These are phyloP conservation scores for Blennius ocellaris DNA, from an alignment of 2,113 vertebrate genomes.

Conservation along the genomic window DNA sequence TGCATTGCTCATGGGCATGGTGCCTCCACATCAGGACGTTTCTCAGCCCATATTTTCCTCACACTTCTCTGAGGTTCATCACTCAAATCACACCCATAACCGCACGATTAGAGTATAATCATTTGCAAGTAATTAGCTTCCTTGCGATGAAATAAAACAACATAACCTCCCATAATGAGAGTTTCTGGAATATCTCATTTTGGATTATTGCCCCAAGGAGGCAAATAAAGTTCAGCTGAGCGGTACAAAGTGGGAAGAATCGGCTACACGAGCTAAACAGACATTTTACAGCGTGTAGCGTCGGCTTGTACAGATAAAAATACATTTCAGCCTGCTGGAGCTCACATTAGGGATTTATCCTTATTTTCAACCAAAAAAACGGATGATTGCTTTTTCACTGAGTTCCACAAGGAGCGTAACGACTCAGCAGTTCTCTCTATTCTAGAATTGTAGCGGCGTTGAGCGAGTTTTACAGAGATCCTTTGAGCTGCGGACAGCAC, in stretches of 20 bases:
- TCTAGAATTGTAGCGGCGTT: conserved; percentile 44
- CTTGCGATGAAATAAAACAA: conserved; percentile 1
- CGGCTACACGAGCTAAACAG: conserved; percentile 22
- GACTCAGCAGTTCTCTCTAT: conserved; percentile 30
- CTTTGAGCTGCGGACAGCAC: conserved; percentile 56
- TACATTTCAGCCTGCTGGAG: conserved; percentile 24
- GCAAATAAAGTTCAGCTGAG: conserved; percentile 43
- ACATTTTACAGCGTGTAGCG: conserved; percentile 6
- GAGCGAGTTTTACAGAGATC: conserved; percentile 37
- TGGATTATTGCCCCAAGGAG: conserved; percentile 50
- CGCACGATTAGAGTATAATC: conserved; percentile 31
- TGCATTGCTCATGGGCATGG: conserved; percentile 2
- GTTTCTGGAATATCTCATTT: conserved; percentile 51
- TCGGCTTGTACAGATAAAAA: conserved; percentile 27
- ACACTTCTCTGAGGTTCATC: conserved; percentile 13
- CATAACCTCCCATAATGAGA: conserved; percentile 26
- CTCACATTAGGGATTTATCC: conserved; percentile 35
- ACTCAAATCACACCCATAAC: conserved; percentile 30
- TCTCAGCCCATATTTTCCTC: conserved; percentile 14
- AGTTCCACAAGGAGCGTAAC: conserved; percentile 33
- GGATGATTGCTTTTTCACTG: conserved; percentile 58
- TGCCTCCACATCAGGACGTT: neutral
- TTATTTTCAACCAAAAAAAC: conserved; percentile 48
- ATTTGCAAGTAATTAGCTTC: conserved; percentile 53
- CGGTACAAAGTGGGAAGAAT: neutral